A percentile compares a stretch with the other conserved stretches of the same genome.
phyloP scores from a whole-genome alignment of 2,888 invertebrate genomes.

The Lepidochrysops patricia region DNA sequence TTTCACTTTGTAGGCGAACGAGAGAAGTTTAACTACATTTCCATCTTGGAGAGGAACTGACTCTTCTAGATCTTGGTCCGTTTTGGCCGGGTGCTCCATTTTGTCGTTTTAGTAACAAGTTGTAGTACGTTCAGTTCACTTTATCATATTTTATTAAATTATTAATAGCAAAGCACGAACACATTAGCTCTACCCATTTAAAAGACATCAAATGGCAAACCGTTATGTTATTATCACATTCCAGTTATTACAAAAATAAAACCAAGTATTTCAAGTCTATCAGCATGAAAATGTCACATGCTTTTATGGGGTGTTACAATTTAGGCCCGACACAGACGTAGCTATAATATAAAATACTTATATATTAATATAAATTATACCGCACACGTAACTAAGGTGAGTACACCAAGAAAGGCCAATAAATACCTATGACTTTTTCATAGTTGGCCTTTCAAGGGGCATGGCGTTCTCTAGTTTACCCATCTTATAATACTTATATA shows the following conservation, averaged over 20 bases:
- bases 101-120: not conserved
- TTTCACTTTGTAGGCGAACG: conserved; percentile 58
- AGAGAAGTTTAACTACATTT: conserved; percentile 42
- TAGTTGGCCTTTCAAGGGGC: no score
- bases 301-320: not conserved
- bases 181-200: not conserved
- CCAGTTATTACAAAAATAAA: not conserved
- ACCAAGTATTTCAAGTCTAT: not conserved
- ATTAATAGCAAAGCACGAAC: not conserved
- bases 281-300: not conserved
- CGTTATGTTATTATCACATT: not conserved
- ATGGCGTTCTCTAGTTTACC: no score
- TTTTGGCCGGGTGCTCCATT: not conserved
- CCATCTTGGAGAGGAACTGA: conserved; percentile 23
- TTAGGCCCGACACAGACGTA: no score
- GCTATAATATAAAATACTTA: no score
- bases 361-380: no score
- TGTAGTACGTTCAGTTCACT: not conserved
- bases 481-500: no score
- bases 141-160: not conserved
- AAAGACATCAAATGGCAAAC: not conserved
- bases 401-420: no score
- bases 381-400: no score
- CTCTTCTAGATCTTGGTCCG: not conserved
- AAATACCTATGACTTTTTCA: no score